Evolutionary conservation across 2,888 invertebrate species (phyloP), one percentile per base, ranked within the genome.

Genomic region (Criorhina ranunculi): DNA sequence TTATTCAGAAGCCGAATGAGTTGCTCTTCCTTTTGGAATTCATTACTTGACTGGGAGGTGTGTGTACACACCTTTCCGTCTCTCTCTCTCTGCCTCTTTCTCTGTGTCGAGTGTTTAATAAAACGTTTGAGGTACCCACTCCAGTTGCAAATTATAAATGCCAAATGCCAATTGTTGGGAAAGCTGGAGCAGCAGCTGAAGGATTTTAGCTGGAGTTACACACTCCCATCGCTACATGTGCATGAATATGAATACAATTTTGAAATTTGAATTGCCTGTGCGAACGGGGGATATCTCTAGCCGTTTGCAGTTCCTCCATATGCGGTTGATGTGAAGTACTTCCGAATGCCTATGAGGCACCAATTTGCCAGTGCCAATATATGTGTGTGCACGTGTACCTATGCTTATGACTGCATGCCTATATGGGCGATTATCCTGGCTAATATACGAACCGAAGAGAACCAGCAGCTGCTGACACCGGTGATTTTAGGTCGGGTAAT

Each of bases 101-200:
- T 55, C n/a, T 31, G 8, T 33, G 60, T 77, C 53, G 85, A 85
- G 85, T 79, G 76, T 85, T 85, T 85, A 85, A 85, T 85, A 85
- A 80, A 85, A 85, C 80, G 80, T 85, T 85, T 85, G 85, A 85
- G 85, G 80, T 85, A 85, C 85, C 80, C 80, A 80, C 85, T 85
- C 80, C 85, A 80, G 69, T 57, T 70, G 53, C 53, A 66, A 85
- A 85, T 85, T 85, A 85, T 85, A 85, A 85, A 85, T 85, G 85
- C 75, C 75, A 79, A 85, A 80, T 80, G 75, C 85, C 83, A 85
- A 85, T 85, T 46, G 75, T 35, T 76, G 37, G 60, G 60, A 51
- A 77, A 66, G 78, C 79, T 79, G 57, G 69, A 82, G 60, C 64
- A 75, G 53, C 55, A 85, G 70, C 80, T 76, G 76, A 70, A 79